Evolutionary conservation across 2,797 vertebrate species (phyloP), one percentile per base, ranked within the genome.

Genomic region (Acrossocheilus fasciatus): DNA sequence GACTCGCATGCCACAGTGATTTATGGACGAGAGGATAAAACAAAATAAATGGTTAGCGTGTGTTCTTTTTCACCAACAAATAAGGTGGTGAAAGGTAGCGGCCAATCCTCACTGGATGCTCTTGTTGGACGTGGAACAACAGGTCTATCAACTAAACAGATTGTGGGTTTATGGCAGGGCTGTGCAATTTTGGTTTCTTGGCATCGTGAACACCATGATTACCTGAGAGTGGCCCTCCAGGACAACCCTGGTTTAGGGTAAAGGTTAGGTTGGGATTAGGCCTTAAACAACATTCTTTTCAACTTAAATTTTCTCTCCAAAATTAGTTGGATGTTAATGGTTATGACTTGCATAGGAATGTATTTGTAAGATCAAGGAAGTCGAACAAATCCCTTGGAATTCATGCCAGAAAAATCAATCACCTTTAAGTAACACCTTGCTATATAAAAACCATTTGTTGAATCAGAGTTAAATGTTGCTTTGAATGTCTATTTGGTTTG

Each of bases 11-110:
- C 7, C 54, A 57, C 30, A 45, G 39, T 95, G 94, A 95, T 95
- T 95, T 93, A 95, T 94, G 88, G 86, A 84, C 39, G 47, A 85
- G 89, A 68, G 84, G 91, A 91, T 26, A 68, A 81, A 36, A 81
- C 36, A 20, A 81, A 69, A 81, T 88, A 54, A 74, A 93, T 89
- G 88, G 89, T 69, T 88, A 89, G 91, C 94, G 95, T 94, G 91
- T 95, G 95, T 95, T 95, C 92, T 47, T 66, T 69, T 41, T 41
- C 30, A 68, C 17, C 43, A 81, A 52, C 45, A 81, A 81, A 81
- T 20, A 52, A 57, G 30, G 43, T n/a, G 79, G 10, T 1, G 6
- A 50, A 47, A 69, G 30, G 64, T 47, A 69, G 45, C 4, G 7
- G 73, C 73, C 45, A 75, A 75, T 52, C 26, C 73, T 17, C 43